Conservation (phyloP, 2,797 vertebrate genomes). For the Poeciliopsis turneri region DNA sequence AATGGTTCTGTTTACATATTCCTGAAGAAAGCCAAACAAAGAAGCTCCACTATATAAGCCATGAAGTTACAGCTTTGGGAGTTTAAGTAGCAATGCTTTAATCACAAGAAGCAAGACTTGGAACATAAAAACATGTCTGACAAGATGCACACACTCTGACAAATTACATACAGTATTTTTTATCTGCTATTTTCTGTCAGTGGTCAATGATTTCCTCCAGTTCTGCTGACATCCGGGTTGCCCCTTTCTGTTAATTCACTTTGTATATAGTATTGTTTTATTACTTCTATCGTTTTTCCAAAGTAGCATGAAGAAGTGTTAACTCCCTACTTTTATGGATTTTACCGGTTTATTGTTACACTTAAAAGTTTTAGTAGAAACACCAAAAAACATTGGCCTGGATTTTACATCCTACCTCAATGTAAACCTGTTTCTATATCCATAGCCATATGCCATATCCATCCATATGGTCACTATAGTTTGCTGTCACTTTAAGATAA, state of each 20-base stretch:
- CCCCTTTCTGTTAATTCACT: neutral
- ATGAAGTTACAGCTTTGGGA: constrained; percentile 16
- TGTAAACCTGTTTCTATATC: neutral
- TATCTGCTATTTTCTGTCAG: neutral
- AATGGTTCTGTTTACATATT: constrained; percentile 48
- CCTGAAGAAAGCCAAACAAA: constrained; percentile 20
- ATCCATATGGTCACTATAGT: neutral
- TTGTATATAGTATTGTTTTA: neutral
- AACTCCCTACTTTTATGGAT: neutral
- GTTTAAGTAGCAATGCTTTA: constrained; percentile 29
- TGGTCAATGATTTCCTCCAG: neutral
- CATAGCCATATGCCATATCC: too few species aligned
- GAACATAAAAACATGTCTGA: neutral
- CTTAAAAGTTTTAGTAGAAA: neutral
- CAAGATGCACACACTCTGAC: neutral
- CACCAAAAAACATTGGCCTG: too few species aligned
- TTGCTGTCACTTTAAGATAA: neutral
- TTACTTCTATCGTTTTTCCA: neutral
- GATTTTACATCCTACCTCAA: neutral
- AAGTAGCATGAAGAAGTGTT: neutral
- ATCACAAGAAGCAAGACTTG: neutral
- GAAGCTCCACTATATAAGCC: constrained; percentile 16
- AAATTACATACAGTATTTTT: neutral
- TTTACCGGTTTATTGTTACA: neutral
- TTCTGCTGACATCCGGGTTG: neutral